These are phyloP conservation scores for Drosophila athabasca DNA, from an alignment of 1,140 invertebrate species.

Conservation along the genomic window DNA sequence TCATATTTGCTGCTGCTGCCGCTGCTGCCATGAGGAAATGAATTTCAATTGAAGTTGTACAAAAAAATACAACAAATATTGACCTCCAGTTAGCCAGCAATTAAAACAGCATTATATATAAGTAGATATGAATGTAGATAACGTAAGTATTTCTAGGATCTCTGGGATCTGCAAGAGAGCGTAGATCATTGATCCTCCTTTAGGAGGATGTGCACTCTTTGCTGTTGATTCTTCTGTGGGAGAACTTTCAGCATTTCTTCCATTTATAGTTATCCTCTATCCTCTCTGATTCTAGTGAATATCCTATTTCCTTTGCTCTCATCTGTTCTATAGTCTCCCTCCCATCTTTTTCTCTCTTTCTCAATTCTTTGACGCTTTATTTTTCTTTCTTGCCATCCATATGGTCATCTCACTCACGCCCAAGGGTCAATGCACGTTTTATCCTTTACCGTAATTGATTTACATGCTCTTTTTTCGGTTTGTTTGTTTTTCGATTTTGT, in stretches of 20 bases:
- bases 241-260: too few species aligned
- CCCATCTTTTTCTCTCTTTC: too few species aligned
- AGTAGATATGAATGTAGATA: constrained; percentile 2
- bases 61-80: constrained; percentile 41
- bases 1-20: constrained; percentile 22
- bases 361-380: too few species aligned
- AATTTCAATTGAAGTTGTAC: constrained; percentile 62
- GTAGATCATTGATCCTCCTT: background rate
- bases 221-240: too few species aligned
- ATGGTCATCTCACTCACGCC: background rate
- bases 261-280: background rate
- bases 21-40: constrained; percentile 64
- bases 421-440: constrained; percentile 67
- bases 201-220: background rate
- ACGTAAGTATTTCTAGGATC: too few species aligned
- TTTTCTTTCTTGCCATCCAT: background rate
- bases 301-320: too few species aligned
- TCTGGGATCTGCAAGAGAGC: background rate
- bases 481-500: constrained; percentile 25
- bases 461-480: constrained; percentile 34
- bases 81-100: constrained; percentile 55
- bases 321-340: too few species aligned
- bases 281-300: too few species aligned
- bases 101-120: constrained; percentile 26
- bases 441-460: constrained; percentile 74